phyloP scores from a whole-genome alignment of 2,113 vertebrate genomes.

The Rynchops niger region DNA sequence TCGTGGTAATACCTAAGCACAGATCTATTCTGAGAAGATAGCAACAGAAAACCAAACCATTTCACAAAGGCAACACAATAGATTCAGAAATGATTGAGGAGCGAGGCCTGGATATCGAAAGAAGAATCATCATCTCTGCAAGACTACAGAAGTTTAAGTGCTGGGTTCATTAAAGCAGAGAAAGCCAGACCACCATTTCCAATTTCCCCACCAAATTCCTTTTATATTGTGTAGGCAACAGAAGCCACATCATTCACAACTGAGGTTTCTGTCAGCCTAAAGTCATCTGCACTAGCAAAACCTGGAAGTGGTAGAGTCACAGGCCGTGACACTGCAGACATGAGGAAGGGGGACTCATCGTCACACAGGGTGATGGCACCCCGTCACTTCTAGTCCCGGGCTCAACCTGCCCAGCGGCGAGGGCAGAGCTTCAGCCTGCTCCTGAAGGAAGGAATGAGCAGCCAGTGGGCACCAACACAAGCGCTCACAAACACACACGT shows the following conservation, averaged over 20 bases:
- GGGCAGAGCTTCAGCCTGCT: neutral
- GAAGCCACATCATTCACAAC: neutral
- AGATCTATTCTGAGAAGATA: neutral
- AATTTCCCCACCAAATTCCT: conserved; percentile 47
- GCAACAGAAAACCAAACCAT: conserved; percentile 16
- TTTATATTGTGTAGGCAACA: conserved; percentile 22
- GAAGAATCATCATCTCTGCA: conserved; percentile 1
- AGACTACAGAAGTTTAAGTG: neutral
- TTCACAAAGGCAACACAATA: neutral
- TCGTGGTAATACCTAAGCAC: neutral
- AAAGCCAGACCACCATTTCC: neutral
- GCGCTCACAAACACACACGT: fast-evolving
- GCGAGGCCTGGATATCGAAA: neutral
- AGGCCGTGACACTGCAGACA: neutral
- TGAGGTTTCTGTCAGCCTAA: neutral
- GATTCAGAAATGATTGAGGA: neutral
- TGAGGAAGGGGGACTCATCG: fast-evolving
- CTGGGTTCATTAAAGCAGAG: neutral
- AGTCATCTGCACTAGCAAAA: neutral
- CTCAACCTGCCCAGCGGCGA: too few relatives aligned
- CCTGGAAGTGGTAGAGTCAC: neutral
- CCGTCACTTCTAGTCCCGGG: neutral
- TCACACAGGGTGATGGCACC: neutral
- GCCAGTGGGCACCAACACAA: neutral
- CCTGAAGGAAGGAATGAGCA: neutral